A percentile compares a stretch with the other conserved stretches of the same genome.
Conservation (phyloP, 2,113 vertebrate genomes). For the Nycticebus coucang region DNA sequence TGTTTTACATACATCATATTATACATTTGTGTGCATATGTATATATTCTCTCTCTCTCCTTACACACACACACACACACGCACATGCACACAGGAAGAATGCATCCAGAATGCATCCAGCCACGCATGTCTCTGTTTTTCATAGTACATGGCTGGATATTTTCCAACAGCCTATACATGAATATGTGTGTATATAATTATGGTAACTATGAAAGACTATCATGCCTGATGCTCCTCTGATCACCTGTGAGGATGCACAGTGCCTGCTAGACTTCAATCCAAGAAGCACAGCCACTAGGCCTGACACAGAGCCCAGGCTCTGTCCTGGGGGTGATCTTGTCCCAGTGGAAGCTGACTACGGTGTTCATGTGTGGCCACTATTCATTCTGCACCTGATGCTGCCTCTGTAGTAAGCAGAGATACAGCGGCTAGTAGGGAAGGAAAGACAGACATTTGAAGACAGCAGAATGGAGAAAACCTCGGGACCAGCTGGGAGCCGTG, state of each 20-base stretch:
- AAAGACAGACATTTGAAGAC: not conserved
- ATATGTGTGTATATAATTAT: not conserved
- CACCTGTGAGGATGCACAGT: too few relatives aligned
- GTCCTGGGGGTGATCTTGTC: not conserved
- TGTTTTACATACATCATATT: not conserved
- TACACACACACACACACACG: too few relatives aligned
- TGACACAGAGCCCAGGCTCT: not conserved
- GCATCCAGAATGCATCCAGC: too few relatives aligned
- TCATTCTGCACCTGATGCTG: not conserved
- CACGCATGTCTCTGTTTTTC: too few relatives aligned
- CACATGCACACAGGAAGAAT: too few relatives aligned
- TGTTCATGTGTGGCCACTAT: not conserved
- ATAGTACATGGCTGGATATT: too few relatives aligned
- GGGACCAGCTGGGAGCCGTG: not conserved
- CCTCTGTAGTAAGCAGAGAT: not conserved
- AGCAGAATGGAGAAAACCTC: not conserved
- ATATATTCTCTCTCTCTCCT: too few relatives aligned
- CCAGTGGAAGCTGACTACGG: not conserved
- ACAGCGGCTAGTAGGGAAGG: not conserved
- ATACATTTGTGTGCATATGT: too few relatives aligned
- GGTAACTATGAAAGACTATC: not conserved
- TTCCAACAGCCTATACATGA: too few relatives aligned
- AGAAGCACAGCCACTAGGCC: not conserved
- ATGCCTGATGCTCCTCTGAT: not conserved
- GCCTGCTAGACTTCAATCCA: not conserved